Conservation (phyloP, 2,888 invertebrate species). For the Siphlonurus alternatus region DNA sequence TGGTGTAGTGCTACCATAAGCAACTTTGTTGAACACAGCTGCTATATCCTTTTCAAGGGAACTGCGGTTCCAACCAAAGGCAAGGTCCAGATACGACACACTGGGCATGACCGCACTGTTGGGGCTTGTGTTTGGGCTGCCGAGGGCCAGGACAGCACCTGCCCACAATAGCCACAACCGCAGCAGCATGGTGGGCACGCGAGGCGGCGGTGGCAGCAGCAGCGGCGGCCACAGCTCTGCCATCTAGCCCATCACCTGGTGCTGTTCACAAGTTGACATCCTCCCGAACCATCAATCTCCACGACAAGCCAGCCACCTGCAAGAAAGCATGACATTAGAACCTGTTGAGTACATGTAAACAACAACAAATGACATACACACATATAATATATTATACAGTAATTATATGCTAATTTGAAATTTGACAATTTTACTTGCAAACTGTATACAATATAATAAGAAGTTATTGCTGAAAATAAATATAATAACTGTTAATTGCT, state of each 20-base stretch:
- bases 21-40: constrained; percentile 50
- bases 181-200: not conserved
- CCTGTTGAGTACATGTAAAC: too few relatives aligned
- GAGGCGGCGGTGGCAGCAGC: not conserved
- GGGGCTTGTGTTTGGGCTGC: not conserved
- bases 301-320: too few relatives aligned
- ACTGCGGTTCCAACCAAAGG: constrained; percentile 25
- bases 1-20: constrained; percentile 42
- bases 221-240: not conserved
- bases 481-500: too few relatives aligned
- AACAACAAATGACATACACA: too few relatives aligned
- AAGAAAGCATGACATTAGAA: too few relatives aligned
- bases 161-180: not conserved
- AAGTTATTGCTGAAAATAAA: too few relatives aligned
- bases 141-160: not conserved
- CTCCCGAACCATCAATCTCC: too few relatives aligned
- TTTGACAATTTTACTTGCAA: too few relatives aligned
- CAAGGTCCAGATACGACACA: constrained; percentile 31
- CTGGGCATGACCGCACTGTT: constrained; percentile 7
- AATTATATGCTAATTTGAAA: too few relatives aligned
- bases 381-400: too few relatives aligned
- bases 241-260: not conserved
- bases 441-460: too few relatives aligned
- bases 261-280: too few relatives aligned
- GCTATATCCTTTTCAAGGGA: constrained; percentile 43